Conservation (phyloP, 37 sponge, comb jelly and placozoan species). For the Haliclona indistincta region DNA sequence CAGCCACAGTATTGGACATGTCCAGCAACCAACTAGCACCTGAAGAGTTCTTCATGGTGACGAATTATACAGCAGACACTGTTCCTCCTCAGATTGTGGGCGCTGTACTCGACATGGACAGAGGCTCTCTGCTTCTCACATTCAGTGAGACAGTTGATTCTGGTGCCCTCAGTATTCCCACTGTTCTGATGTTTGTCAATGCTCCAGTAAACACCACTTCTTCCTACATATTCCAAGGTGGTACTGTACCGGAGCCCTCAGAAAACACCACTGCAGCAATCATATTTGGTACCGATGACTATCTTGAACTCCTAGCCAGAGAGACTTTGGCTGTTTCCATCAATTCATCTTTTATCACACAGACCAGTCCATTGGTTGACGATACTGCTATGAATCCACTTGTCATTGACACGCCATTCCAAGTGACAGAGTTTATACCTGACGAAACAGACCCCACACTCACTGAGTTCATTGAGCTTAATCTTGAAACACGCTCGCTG, state of each 20-base stretch:
- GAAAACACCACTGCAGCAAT: slow-evolving; percentile 40
- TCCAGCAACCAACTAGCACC: slow-evolving; percentile 53
- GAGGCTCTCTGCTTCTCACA: slow-evolving; percentile 41
- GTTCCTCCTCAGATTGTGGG: slow-evolving; percentile 57
- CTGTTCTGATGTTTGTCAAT: slow-evolving; percentile 54
- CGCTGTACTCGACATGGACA: slow-evolving; percentile 54
- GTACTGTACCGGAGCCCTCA: background rate
- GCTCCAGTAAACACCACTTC: slow-evolving; percentile 1
- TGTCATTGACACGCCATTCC: slow-evolving; percentile 28
- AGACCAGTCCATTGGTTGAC: slow-evolving; percentile 40
- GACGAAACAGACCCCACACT: slow-evolving; percentile 66
- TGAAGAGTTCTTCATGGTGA: slow-evolving; percentile 20
- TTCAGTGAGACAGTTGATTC: slow-evolving; percentile 74
- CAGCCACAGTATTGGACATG: slow-evolving; percentile 71
- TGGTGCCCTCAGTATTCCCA: slow-evolving; percentile 55
- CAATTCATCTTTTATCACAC: slow-evolving; percentile 58
- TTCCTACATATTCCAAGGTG: slow-evolving; percentile 53
- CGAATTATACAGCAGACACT: slow-evolving; percentile 34
- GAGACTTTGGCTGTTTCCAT: slow-evolving; percentile 62
- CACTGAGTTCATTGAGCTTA: slow-evolving; percentile 54
- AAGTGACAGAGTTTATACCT: slow-evolving; percentile 31
- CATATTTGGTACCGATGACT: slow-evolving; percentile 36
- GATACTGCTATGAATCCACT: slow-evolving; percentile 58
- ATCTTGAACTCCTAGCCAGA: slow-evolving; percentile 59
- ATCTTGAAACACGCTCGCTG: slow-evolving; percentile 38